A percentile compares a stretch with the other conserved stretches of the same genome.
phyloP scores from a whole-genome alignment of 1,140 invertebrate species.

The Caerostris extrusa region DNA sequence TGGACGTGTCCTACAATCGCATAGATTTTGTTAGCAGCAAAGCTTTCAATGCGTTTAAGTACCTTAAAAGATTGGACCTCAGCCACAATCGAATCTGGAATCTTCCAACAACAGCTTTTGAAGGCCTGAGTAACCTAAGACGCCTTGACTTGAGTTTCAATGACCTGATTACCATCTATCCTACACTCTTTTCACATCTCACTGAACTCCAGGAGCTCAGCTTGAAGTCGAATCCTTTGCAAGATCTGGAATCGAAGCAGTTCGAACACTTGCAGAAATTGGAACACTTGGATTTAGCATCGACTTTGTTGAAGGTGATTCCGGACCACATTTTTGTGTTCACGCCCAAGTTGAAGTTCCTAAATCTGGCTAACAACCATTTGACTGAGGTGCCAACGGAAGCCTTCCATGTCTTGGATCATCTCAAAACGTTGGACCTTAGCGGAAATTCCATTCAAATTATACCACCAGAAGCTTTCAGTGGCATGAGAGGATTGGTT shows the following conservation, averaged over 20 bases:
- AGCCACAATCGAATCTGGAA: constrained; percentile 73
- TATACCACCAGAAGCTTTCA: constrained; percentile 74
- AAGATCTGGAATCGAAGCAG: constrained; percentile 52
- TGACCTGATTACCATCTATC: constrained; percentile 52
- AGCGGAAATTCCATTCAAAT: constrained; percentile 76
- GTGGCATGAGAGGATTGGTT: constrained; percentile 34
- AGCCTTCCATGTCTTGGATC: constrained; percentile 54
- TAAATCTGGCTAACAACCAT: constrained; percentile 75
- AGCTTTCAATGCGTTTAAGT: constrained; percentile 42
- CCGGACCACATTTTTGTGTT: constrained; percentile 72
- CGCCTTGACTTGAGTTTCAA: constrained; percentile 75
- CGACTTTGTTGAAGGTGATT: constrained; percentile 43
- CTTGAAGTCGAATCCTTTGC: constrained; percentile 73
- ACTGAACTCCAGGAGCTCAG: constrained; percentile 55
- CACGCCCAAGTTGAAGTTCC: constrained; percentile 60
- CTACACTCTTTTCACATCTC: constrained; percentile 24
- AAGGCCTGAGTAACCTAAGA: constrained; percentile 2
- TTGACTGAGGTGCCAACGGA: constrained; percentile 70
- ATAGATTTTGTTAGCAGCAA: constrained; percentile 66
- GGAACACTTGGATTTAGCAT: constrained; percentile 65
- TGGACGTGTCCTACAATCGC: constrained; percentile 53
- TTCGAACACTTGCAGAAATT: constrained; percentile 69
- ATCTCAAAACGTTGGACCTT: constrained; percentile 64
- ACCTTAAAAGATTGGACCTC: constrained; percentile 46
- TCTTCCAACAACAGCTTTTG: constrained; percentile 20